A percentile compares a stretch with the other conserved stretches of the same genome.
phyloP scores from a whole-genome alignment of 2,113 vertebrate species.

The Camelus dromedarius region DNA sequence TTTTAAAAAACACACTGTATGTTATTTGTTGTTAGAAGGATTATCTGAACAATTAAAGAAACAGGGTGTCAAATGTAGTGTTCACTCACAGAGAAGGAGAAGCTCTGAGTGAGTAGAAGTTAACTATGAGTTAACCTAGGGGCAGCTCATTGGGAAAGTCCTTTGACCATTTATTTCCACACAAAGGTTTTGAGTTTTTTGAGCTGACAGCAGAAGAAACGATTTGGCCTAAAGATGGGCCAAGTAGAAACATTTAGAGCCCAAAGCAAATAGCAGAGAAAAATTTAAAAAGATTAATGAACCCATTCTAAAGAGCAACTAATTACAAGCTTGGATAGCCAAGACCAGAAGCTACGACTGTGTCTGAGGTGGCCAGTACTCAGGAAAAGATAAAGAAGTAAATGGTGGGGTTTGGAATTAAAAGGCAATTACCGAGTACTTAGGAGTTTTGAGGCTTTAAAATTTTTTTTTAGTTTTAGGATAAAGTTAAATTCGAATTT shows the following conservation, averaged over 20 bases:
- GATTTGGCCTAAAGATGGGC: not conserved
- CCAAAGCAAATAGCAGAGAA: constrained; percentile 66
- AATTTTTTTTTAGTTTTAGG: constrained; percentile 1
- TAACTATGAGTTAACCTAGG: not conserved
- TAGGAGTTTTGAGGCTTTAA: not conserved
- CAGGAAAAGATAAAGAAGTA: constrained; percentile 50
- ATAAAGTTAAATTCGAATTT: constrained; percentile 58
- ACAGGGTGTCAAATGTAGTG: not conserved
- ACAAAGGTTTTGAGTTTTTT: constrained; percentile 5
- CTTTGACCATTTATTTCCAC: not conserved
- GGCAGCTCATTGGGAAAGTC: constrained; percentile 28
- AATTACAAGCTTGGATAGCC: constrained; percentile 73
- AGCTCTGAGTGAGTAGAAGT: not conserved
- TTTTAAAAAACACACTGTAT: not conserved
- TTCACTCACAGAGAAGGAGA: not conserved
- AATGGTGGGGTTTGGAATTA: constrained; percentile 59
- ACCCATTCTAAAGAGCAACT: constrained; percentile 64
- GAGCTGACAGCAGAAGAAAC: constrained; percentile 30
- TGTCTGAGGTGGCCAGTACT: not conserved
- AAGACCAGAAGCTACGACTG: constrained; percentile 13
- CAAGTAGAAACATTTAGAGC: constrained; percentile 49
- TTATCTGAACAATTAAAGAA: constrained; percentile 10
- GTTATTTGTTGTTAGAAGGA: not conserved
- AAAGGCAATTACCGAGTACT: constrained; percentile 51
- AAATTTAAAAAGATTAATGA: constrained; percentile 65